Base-by-base conservation (phyloP, 2,113 vertebrate genomes). In the Percina caprodes region DNA sequence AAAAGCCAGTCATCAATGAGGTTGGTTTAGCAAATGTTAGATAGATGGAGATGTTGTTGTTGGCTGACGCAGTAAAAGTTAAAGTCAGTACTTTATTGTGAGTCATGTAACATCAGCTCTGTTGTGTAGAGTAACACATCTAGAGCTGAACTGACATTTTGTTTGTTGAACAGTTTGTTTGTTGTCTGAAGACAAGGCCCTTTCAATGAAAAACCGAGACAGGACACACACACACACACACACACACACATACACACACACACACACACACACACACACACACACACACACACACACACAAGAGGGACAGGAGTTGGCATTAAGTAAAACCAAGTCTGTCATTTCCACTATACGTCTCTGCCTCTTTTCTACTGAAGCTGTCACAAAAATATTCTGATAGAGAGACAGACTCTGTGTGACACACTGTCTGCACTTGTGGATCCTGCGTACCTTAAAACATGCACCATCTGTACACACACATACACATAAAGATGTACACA, bases 321-420 rank as follows among this genome's bases (percentile, higher is more conserved):
- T 55, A 85, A 74, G 68, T 68, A 60, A 84, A 89, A 84, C 51
- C 68, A 78, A 71, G 54, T 73, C 73, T 86, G 84, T 83, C 82
- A 65, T 86, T 86, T 77, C 65, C 54, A 79, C 70, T 87, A 54
- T 52, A 69, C 52, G 46, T 75, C 35, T 52, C 84, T 55, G 68
- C 61, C 13, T 87, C 59, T 65, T 84, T 76, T 70, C 46, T 45
- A 46, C 67, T 73, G 66, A 84, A 77, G 75, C 87, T 86, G 84
- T 80, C 90, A 88, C 75, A 87, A 87, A 84, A 78, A 91, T 91
- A 86, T 87, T 87, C 51, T 70, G 61, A 84, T 49, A 48, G 62
- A 71, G 67, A 62, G 63, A 87, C 60, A 80, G 79, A 92, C 79
- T 89, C 82, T 85, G 63, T 80, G 81, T 62, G 35, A 89, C 82